Evolutionary conservation across 2,113 vertebrate species (phyloP).

Genomic region (Amphiprion percula): DNA sequence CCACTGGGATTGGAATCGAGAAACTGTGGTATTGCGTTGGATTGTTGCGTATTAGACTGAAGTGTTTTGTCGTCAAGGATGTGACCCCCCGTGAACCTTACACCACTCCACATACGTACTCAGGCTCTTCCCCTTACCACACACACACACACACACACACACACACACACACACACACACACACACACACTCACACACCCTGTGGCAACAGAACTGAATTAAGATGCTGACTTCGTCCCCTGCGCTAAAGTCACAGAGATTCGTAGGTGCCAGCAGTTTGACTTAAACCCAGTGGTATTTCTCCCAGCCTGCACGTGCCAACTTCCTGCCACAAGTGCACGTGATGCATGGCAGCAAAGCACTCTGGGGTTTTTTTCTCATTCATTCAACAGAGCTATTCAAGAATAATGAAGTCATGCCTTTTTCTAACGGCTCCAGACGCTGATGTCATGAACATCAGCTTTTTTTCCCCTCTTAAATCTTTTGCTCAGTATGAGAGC

Average conservation of each 20-base stretch:
- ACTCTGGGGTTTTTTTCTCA: conserved; percentile 38
- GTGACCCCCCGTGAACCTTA: conserved; percentile 29
- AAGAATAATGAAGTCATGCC: conserved; percentile 79
- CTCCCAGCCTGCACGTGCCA: conserved; percentile 64
- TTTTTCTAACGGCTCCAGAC: conserved; percentile 75
- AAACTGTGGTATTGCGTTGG: conserved; percentile 22
- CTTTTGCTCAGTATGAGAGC: conserved; percentile 37
- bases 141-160: neutral
- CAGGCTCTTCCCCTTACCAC: neutral
- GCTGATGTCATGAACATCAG: conserved; percentile 75
- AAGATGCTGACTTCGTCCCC: conserved; percentile 59
- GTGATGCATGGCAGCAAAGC: conserved; percentile 64
- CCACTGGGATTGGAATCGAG: conserved; percentile 22
- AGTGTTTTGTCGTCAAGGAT: conserved; percentile 51
- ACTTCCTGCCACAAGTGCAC: conserved; percentile 77
- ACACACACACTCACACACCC: neutral
- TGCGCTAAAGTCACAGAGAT: conserved; percentile 50
- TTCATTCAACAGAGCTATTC: conserved; percentile 76
- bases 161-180: neutral
- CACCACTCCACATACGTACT: neutral
- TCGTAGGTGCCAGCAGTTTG: conserved; percentile 59
- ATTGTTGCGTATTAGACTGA: conserved; percentile 54
- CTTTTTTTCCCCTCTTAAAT: conserved; percentile 64
- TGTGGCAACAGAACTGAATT: conserved; percentile 41
- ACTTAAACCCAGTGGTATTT: conserved; percentile 70